Evolutionary conservation across 2,113 vertebrate genomes (phyloP).

Genomic region (Machaerirhynchus nigripectus): DNA sequence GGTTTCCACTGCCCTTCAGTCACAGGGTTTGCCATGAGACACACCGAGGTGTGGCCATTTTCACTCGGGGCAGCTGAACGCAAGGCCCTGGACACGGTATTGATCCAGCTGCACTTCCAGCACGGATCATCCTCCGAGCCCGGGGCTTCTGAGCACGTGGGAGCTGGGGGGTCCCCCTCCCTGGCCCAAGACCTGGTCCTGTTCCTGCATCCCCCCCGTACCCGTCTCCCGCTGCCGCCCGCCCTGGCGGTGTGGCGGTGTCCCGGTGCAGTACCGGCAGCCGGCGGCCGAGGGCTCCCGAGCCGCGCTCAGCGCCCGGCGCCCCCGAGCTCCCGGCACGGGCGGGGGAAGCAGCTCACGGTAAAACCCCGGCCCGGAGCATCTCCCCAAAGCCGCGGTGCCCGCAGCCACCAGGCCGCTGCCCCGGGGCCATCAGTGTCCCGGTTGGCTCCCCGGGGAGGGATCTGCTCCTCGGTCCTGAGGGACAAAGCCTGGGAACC

Average conservation of each 20-base stretch:
- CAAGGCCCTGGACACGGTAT: fast-evolving
- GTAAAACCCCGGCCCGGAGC: not conserved
- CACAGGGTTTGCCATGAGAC: not conserved
- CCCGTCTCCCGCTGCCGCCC: not conserved
- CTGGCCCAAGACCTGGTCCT: not conserved
- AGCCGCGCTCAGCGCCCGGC: not conserved
- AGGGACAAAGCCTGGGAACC: not conserved
- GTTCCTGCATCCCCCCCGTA: not conserved
- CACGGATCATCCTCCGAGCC: not conserved
- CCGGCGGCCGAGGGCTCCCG: conserved; percentile 27
- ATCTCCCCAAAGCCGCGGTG: not conserved
- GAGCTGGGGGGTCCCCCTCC: not conserved
- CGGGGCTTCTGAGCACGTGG: fast-evolving
- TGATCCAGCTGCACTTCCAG: not conserved
- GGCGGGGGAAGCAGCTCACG: not conserved
- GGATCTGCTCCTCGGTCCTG: not conserved
- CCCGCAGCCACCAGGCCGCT: not conserved
- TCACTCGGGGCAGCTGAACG: fast-evolving
- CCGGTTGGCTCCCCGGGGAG: not conserved
- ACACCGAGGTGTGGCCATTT: fast-evolving
- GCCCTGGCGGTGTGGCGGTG: too few species aligned
- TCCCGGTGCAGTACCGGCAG: not conserved
- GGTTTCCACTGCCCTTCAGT: not conserved
- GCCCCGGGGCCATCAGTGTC: not conserved
- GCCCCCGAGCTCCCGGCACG: not conserved